These are phyloP conservation scores for Erpornis zantholeuca DNA, from an alignment of 2,113 vertebrate genomes.

Conservation along the genomic window DNA sequence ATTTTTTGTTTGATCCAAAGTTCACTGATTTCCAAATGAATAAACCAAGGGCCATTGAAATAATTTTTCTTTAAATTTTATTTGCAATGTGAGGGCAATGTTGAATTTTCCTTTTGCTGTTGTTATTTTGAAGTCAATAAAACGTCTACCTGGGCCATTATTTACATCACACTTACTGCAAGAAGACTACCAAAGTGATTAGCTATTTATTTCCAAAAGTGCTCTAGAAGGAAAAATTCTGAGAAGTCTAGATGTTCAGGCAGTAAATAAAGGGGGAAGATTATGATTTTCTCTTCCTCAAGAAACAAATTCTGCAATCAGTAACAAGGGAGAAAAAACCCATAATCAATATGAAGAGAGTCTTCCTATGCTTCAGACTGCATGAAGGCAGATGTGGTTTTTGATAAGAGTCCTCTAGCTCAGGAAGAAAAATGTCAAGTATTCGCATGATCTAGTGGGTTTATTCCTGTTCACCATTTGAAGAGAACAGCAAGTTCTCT, in stretches of 20 bases:
- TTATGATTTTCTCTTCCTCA: conserved; percentile 7
- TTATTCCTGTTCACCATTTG: not conserved
- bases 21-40: not conserved
- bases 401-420: conserved; percentile 17
- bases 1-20: not conserved
- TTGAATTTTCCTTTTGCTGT: not conserved
- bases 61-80: not conserved
- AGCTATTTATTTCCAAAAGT: not conserved
- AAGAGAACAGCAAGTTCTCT: not conserved
- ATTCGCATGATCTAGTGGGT: not conserved
- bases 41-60: not conserved
- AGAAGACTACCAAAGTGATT: not conserved
- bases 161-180: not conserved
- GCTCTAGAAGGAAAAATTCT: conserved; percentile 26
- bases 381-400: conserved; percentile 49
- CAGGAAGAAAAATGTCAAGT: conserved; percentile 55
- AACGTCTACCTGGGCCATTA: not conserved
- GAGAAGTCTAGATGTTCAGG: conserved; percentile 3
- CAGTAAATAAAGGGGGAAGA: not conserved
- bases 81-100: not conserved
- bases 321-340: conserved; percentile 4
- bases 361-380: not conserved
- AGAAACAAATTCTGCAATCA: conserved; percentile 61
- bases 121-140: not conserved
- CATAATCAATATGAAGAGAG: conserved; percentile 47